Base-by-base conservation (phyloP, 2,888 invertebrate species). In the Stramonita haemastoma region DNA sequence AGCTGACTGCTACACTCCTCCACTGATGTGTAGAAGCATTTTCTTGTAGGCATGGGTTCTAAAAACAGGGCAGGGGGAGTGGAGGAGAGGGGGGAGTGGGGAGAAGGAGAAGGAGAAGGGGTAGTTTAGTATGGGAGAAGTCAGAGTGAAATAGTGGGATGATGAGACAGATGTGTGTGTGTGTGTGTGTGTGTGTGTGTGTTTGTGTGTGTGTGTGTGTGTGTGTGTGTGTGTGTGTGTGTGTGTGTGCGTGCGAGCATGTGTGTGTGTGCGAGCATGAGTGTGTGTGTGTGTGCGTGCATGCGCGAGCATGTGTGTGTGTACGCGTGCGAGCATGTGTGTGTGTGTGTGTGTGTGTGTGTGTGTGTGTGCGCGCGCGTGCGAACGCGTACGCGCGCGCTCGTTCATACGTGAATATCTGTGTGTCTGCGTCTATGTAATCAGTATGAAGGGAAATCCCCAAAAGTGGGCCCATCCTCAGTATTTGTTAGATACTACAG, bases 111-210 rank as follows among this genome's bases (percentile, higher is more conserved):
- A n/a, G 13, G 26, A 0, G 73, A n/a, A 77, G 73, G 26, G 26
- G 26, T 29, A 22, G 15, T n/a, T 6, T 29, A 77, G 29, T 26
- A 66, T 13, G 66, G 13, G 19, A 66, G 66, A 66, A 17, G 66
- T 26, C 22, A 29, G 11, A 26, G 73, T 26, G 73, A n/a, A 17
- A 2, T 17, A 66, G 26, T 22, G 26, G 17, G 66, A 66, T 19
- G 19, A 26, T 6, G 66, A 66, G 66, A 2, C 19, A 66, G 13
- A 46, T 2, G 66, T 66, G 22, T 66, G 66, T 66, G 66, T 66
- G 66, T 66, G 66, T 66, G 66, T 66, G 66, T 66, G 66, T 66
- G 66, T 66, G 66, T 66, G 66, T 66, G 66, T 66, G 66, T 66
- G 66, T 66, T 15, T 66, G 66, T 66, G 46, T 46, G 46, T 46